Evolutionary conservation across 35 echinoderm and acorn worm species (phyloP), one percentile per base, ranked within the genome.

Genomic region (Apostichopus californicus): DNA sequence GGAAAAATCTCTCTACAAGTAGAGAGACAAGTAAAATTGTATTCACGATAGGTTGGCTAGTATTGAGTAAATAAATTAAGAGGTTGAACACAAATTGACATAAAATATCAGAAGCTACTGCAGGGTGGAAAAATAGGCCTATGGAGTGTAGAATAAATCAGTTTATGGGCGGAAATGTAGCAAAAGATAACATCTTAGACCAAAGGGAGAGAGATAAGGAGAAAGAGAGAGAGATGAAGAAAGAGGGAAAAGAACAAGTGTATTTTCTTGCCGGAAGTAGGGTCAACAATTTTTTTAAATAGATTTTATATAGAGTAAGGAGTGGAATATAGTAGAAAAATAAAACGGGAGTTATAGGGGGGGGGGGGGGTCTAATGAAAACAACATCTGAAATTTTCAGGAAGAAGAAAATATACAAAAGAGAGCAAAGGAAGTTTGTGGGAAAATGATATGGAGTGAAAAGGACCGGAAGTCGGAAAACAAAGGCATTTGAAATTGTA

Each of bases 21-120:
- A 11, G 64, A 6, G 71, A 75, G 71, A 75, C 14, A 75, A 75
- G 17, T n/a, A 3, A 46, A 46, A 46, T 46, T 46, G 34, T 46
- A 46, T 46, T 46, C 34, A 46, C 34, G 34, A 46, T 46, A 46
- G 34, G 34, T 46, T 46, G 34, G 34, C 34, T 60, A 24, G n/a
- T 54, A 21, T 85, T 21, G 52, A 85, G 55, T 20, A 85, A 59
- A 85, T 85, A 85, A 57, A 85, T 85, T 14, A 83, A 15, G 2
- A 15, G 34, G 46, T 10, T 83, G 34, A 46, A 46, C 14, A 83
- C 34, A 83, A 34, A 83, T 83, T 83, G 80, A 83, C 80, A 83
- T 13, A 83, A 55, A 34, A 53, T 53, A 83, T 78, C 77, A 78
- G 8, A 34, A 78, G 6, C 10, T 21, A 26, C 21, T 78, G 0